Conservation (phyloP, 2,113 vertebrate species). For the Ammodytes dubius region DNA sequence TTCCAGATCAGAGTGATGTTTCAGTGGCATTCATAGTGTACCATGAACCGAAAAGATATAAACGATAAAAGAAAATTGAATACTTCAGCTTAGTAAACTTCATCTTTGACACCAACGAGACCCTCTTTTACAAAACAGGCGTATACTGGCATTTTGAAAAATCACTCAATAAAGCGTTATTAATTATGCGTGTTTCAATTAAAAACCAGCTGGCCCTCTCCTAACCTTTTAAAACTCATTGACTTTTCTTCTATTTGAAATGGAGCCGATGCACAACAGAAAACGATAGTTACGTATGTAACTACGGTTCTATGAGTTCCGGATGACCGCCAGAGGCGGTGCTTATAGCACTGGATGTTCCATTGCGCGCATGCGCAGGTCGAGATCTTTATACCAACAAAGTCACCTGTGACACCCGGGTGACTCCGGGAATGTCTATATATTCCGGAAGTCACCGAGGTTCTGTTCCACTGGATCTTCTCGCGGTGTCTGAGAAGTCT, state of each 20-base stretch:
- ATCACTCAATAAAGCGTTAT: conserved; percentile 9
- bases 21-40: not conserved
- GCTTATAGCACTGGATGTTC: too few species aligned
- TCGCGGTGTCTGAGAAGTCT: too few species aligned
- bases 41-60: not conserved
- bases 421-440: too few species aligned
- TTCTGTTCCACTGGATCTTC: too few species aligned
- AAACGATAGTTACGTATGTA: too few species aligned
- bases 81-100: not conserved
- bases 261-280: not conserved
- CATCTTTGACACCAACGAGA: not conserved
- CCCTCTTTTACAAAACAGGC: conserved; percentile 3
- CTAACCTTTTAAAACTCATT: not conserved
- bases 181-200: conserved; percentile 10
- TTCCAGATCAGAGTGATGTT: not conserved
- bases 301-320: too few species aligned
- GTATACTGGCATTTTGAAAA: conserved; percentile 19
- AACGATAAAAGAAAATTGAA: conserved; percentile 1
- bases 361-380: too few species aligned
- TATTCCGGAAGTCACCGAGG: too few species aligned
- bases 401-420: too few species aligned
- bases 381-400: too few species aligned
- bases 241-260: not conserved
- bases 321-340: too few species aligned
- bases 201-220: conserved; percentile 1